Evolutionary conservation across 2,888 invertebrate genomes (phyloP).

Genomic region (Euclidia mi): DNA sequence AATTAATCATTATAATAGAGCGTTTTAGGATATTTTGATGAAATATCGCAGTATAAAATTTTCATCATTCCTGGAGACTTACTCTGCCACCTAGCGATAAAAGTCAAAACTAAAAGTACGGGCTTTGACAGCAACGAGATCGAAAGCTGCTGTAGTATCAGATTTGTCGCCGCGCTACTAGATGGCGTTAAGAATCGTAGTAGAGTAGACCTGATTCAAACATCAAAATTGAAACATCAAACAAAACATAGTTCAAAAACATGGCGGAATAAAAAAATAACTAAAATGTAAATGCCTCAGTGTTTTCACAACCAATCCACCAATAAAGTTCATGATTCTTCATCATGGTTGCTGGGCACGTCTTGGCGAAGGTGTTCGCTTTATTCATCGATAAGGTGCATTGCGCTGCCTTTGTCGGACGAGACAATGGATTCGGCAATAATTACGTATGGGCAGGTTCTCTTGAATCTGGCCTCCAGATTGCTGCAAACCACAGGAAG

Average conservation of each 20-base stretch:
- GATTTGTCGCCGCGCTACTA: conserved; percentile 1
- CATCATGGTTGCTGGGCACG: conserved; percentile 73
- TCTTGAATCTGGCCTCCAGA: conserved; percentile 79
- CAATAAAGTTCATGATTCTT: conserved; percentile 13
- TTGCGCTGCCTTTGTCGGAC: conserved; percentile 65
- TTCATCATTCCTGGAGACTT: too few relatives aligned
- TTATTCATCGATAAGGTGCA: conserved; percentile 69
- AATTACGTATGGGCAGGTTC: conserved; percentile 85
- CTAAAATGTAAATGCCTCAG: conserved; percentile 65
- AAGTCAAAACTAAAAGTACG: neutral
- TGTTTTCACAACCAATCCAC: conserved; percentile 24
- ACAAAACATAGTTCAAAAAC: neutral
- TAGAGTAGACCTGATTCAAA: too few relatives aligned
- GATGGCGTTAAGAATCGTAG: conserved; percentile 20
- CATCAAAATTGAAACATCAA: conserved; percentile 8
- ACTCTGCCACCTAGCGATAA: conserved; percentile 36
- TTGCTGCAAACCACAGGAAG: conserved; percentile 83
- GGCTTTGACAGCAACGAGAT: too few relatives aligned
- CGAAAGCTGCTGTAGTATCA: too few relatives aligned
- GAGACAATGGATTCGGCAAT: conserved; percentile 83
- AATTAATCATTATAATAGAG: too few relatives aligned
- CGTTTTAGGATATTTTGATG: too few relatives aligned
- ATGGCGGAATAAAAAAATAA: conserved; percentile 38
- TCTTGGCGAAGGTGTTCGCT: conserved; percentile 70
- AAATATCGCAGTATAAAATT: too few relatives aligned